These are phyloP conservation scores for Eristalis arbustorum DNA, from an alignment of 2,888 invertebrate species.

Conservation along the genomic window DNA sequence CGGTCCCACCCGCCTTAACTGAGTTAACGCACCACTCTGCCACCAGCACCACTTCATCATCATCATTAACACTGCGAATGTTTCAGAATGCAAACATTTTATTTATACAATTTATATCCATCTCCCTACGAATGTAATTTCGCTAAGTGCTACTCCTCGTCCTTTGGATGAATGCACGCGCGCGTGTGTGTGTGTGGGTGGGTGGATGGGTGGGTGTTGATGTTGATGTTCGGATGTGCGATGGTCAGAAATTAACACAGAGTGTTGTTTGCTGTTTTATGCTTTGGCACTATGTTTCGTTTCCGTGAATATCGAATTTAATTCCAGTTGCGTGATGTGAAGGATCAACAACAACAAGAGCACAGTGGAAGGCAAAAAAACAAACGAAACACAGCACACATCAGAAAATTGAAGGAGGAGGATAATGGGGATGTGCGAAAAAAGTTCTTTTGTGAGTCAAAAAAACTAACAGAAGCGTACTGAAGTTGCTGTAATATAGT, in stretches of 20 bases:
- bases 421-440: background rate
- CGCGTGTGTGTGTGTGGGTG: slow-evolving; percentile 7
- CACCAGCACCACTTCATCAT: slow-evolving; percentile 58
- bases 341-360: slow-evolving; percentile 17
- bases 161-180: background rate
- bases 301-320: slow-evolving; percentile 44
- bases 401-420: background rate
- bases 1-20: slow-evolving; percentile 13
- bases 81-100: slow-evolving; percentile 67
- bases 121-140: slow-evolving; percentile 63
- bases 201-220: slow-evolving; percentile 1
- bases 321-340: slow-evolving; percentile 53
- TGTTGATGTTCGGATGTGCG: background rate
- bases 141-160: slow-evolving; percentile 56
- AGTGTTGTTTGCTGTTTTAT: slow-evolving; percentile 55
- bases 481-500: too few relatives aligned
- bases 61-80: slow-evolving; percentile 62
- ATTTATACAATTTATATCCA: slow-evolving; percentile 65
- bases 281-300: slow-evolving; percentile 40
- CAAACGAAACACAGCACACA: background rate
- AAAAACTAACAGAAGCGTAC: too few relatives aligned
- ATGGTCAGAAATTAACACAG: slow-evolving; percentile 57
- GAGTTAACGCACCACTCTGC: slow-evolving; percentile 48
- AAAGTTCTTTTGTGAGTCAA: too few relatives aligned
- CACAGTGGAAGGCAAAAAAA: background rate